Evolutionary conservation across 2,113 vertebrate species (phyloP), one percentile per base, ranked within the genome.

Genomic region (Crocuta crocuta): DNA sequence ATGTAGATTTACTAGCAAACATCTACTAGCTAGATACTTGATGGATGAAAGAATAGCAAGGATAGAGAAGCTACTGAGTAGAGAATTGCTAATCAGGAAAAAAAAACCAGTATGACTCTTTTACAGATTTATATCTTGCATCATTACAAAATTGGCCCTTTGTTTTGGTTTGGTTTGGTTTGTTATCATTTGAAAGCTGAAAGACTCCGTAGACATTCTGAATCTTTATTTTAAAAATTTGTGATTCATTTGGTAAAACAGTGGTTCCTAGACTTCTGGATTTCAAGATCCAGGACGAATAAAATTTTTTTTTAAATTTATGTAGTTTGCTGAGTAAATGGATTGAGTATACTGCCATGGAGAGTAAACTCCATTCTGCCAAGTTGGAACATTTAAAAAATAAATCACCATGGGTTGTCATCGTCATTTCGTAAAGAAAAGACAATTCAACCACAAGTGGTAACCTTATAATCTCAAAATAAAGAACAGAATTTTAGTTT

Each of bases 81-180:
- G 55, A 88, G 35, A 79, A 81, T 79, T 45, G 45, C 43, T 85
- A 95, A 84, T 94, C 90, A 97, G 80, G 81, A 55, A 50, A 53
- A 88, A 74, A 80, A 74, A 74, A 24, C 2, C 11, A 63, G n/a
- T 45, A 26, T 19, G 55, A 74, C 53, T 92, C 71, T 79, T 48
- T 45, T 74, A 61, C 17, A 91, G 43, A n/a, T 84, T 89, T 91
- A 48, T 5, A 82, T 28, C 58, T 96, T 35, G 63, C 28, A 76
- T 61, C 12, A 35, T 50, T 33, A 71, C 12, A n/a, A 92, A 89
- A 83, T 43, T 91, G 45, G 66, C 45, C 91, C 61, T 95, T 73
- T 94, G 71, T 91, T 85, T 96, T 39, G 33, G 58, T 87, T 70
- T 81, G n/a, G 28, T 93, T 76, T 81, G n/a, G 33, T 93, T 76